These are phyloP conservation scores for Lathronympha strigana DNA, from an alignment of 2,888 invertebrate genomes.

Conservation along the genomic window DNA sequence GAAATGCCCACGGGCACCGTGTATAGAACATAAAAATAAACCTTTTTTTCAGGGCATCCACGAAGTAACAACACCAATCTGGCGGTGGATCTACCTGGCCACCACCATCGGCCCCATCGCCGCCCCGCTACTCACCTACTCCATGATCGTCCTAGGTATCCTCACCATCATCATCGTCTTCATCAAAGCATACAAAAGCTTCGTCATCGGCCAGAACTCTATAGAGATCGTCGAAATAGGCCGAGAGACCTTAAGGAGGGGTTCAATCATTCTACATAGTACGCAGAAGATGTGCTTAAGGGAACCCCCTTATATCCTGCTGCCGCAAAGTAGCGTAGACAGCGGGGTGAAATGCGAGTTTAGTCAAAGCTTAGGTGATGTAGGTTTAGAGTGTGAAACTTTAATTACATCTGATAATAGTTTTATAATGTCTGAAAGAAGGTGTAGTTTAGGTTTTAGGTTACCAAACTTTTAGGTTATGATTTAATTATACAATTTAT, in stretches of 20 bases:
- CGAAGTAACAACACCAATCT: constrained; percentile 90
- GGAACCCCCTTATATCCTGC: constrained; percentile 80
- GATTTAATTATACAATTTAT: no score
- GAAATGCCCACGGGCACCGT: no score
- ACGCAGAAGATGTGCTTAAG: constrained; percentile 84
- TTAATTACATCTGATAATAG: constrained; percentile 71
- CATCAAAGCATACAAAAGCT: constrained; percentile 89
- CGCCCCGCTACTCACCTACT: constrained; percentile 88
- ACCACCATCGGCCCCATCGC: constrained; percentile 90
- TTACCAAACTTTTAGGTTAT: constrained; percentile 50
- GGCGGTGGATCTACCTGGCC: constrained; percentile 91
- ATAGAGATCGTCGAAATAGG: constrained; percentile 91
- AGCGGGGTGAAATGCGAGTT: constrained; percentile 47
- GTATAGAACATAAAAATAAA: neutral
- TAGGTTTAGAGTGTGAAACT: constrained; percentile 67
- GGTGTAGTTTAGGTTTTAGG: constrained; percentile 59
- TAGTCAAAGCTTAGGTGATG: constrained; percentile 63
- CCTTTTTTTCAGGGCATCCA: constrained; percentile 86
- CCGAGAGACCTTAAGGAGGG: constrained; percentile 87
- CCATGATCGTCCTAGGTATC: constrained; percentile 88
- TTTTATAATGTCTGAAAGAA: constrained; percentile 71
- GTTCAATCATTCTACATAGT: constrained; percentile 85
- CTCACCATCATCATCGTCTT: constrained; percentile 87
- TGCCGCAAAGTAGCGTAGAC: constrained; percentile 37
- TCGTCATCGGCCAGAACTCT: constrained; percentile 87